phyloP scores from a whole-genome alignment of 2,888 invertebrate genomes.

The Drosophila eohydei region DNA sequence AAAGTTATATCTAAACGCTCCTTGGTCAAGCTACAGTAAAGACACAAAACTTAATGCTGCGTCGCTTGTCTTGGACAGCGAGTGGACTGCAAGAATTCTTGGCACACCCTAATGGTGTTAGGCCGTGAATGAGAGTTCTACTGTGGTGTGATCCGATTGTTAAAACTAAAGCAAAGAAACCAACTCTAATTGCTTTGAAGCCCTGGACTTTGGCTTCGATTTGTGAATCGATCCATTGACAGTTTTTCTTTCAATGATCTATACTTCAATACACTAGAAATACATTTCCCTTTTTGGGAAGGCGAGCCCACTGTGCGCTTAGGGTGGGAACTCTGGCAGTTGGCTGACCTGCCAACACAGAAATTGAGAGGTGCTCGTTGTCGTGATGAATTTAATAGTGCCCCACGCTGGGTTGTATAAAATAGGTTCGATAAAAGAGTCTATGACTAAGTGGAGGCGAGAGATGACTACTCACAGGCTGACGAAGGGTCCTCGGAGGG shows the following conservation, averaged over 20 bases:
- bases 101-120: no score
- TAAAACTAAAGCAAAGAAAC: neutral
- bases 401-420: conserved; percentile 11
- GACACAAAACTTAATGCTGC: no score
- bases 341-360: conserved; percentile 42
- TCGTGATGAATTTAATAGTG: conserved; percentile 43
- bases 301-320: conserved; percentile 32
- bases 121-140: no score
- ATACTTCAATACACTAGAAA: no score
- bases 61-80: no score
- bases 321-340: conserved; percentile 56
- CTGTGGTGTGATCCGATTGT: neutral
- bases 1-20: no score
- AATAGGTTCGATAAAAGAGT: conserved; percentile 14
- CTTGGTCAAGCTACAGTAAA: no score
- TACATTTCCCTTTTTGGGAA: neutral
- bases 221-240: no score
- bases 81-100: no score
- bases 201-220: no score
- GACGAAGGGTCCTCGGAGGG: conserved; percentile 84
- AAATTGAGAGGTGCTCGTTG: conserved; percentile 40
- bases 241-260: neutral
- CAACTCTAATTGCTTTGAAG: neutral
- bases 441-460: conserved; percentile 15
- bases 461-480: conserved; percentile 83